Base-by-base conservation (phyloP, 2,888 invertebrate species). In the Drosophila subsilvestris region DNA sequence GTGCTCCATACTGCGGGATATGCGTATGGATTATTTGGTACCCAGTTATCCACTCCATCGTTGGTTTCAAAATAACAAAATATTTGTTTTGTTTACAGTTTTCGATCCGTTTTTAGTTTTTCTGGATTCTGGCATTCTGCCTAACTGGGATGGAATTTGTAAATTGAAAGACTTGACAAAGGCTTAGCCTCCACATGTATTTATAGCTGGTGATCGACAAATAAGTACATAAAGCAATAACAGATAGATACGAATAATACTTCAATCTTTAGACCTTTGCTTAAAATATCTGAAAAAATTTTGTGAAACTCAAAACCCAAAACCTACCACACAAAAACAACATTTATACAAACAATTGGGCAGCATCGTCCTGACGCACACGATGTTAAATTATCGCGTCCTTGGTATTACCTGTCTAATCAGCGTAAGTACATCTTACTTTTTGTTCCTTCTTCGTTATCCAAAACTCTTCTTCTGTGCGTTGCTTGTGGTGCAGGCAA, bases 41-140 rank as follows among this genome's bases (percentile, higher is more conserved):
- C 53, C 53, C 9, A 51, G 42, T 12, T 61, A 54, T 61, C 61
- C 61, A 1, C 25, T 53, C 3, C 45, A 53, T 14, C 61, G 54
- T 14, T 2, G n/a, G 5, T 22, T 3, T 22, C 3, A 22, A 3
- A 25, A 25, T 25, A 25, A 25, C 22, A 2, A 22, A 3, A 22
- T 4, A 22, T 2, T 22, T 22, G 22, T 22, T 22, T 22, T 22
- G 22, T 22, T 3, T 22, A 22, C 22, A 22, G 4, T 22, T 3
- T 22, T 22, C 3, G 22, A 22, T 22, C 22, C 22, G 22, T 22
- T 22, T 22, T 3, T 22, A 2, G 2, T 22, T 22, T 22, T n/a
- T n/a, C n/a, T n/a, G n/a, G n/a, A 22, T 22, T 22, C 4, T 22
- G n/a, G n/a, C n/a, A n/a, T n/a, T n/a, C n/a, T n/a, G n/a, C n/a